Evolutionary conservation across 2,888 invertebrate genomes (phyloP).

Genomic region (Dorcus parallelipipedus): DNA sequence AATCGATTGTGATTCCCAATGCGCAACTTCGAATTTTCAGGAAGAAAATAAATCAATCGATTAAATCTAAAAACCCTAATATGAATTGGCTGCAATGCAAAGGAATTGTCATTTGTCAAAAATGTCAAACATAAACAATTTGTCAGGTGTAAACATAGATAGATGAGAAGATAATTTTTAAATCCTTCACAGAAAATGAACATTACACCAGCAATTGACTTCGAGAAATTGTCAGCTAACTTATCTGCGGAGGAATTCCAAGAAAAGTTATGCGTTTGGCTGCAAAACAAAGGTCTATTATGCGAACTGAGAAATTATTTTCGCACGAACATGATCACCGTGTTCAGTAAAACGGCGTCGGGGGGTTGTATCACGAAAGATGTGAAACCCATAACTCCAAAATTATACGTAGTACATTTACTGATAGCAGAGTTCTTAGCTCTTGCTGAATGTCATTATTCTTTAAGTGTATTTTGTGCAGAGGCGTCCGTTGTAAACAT

Average conservation of each 20-base stretch:
- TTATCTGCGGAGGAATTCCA: slow-evolving; percentile 55
- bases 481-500: slow-evolving; percentile 57
- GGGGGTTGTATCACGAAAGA: slow-evolving; percentile 40
- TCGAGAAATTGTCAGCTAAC: slow-evolving; percentile 4
- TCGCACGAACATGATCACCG: slow-evolving; percentile 57
- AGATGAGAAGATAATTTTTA: too few relatives aligned
- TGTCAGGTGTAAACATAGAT: too few relatives aligned
- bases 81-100: too few relatives aligned
- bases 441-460: slow-evolving; percentile 56
- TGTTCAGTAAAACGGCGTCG: slow-evolving; percentile 52
- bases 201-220: slow-evolving; percentile 10
- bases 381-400: slow-evolving; percentile 50
- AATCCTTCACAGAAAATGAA: neutral
- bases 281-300: slow-evolving; percentile 60
- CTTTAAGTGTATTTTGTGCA: slow-evolving; percentile 59
- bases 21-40: too few relatives aligned
- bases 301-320: slow-evolving; percentile 58
- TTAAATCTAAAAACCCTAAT: too few relatives aligned
- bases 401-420: slow-evolving; percentile 59
- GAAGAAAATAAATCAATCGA: too few relatives aligned
- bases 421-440: slow-evolving; percentile 60
- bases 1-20: too few relatives aligned
- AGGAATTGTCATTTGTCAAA: too few relatives aligned
- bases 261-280: slow-evolving; percentile 55
- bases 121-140: too few relatives aligned